Evolutionary conservation across 2,888 invertebrate species (phyloP).

Genomic region (Heliconius cydno): DNA sequence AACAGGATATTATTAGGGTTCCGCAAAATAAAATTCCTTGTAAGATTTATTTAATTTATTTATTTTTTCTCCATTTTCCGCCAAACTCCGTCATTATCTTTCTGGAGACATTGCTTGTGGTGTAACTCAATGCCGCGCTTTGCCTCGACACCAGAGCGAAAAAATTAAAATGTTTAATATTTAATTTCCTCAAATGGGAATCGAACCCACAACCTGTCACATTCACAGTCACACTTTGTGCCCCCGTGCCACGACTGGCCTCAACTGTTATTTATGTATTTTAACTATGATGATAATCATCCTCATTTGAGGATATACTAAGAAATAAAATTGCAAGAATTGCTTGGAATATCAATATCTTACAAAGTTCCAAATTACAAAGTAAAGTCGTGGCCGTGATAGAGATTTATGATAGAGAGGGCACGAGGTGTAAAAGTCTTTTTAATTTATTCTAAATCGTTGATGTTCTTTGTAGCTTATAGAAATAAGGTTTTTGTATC

Average conservation of each 20-base stretch:
- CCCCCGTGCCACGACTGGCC: too few relatives aligned
- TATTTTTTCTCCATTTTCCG: too few relatives aligned
- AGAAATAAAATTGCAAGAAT: background rate
- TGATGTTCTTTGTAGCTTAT: slow-evolving; percentile 3
- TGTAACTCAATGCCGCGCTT: too few relatives aligned
- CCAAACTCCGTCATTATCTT: too few relatives aligned
- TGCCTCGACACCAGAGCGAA: too few relatives aligned
- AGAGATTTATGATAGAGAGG: slow-evolving; percentile 23
- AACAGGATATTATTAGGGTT: background rate
- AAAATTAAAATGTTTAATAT: too few relatives aligned
- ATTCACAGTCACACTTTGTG: too few relatives aligned
- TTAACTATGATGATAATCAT: too few relatives aligned
- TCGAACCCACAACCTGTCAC: too few relatives aligned
- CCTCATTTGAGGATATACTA: background rate
- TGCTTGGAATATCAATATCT: background rate
- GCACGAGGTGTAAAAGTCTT: background rate
- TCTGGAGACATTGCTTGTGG: too few relatives aligned
- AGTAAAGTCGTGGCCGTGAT: slow-evolving; percentile 3
- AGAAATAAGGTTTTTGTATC: background rate
- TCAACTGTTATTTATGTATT: too few relatives aligned
- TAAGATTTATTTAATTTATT: background rate
- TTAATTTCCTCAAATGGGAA: too few relatives aligned
- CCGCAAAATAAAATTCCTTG: background rate
- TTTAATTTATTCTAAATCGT: slow-evolving; percentile 1
- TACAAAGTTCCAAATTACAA: slow-evolving; percentile 27